phyloP scores from a whole-genome alignment of 2,113 vertebrate species.

The Antennarius striatus region DNA sequence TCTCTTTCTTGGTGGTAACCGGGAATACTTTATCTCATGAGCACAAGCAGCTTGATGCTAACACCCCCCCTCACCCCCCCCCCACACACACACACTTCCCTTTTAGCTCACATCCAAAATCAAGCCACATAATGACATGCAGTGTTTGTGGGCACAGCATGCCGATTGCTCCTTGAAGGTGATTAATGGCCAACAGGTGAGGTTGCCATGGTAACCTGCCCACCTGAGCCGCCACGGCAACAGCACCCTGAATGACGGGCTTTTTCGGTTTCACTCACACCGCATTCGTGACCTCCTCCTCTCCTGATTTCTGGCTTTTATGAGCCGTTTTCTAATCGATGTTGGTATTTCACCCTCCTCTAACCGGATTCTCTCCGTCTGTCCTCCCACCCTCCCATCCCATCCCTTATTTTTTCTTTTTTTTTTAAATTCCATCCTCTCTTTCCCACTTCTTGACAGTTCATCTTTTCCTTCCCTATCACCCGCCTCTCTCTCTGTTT shows the following conservation, averaged over 20 bases:
- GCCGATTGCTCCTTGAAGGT: conserved; percentile 41
- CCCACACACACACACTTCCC: conserved; percentile 6
- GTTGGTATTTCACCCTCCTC: conserved; percentile 5
- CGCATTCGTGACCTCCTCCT: conserved; percentile 45
- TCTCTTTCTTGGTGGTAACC: background rate
- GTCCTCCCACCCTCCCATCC: conserved; percentile 23
- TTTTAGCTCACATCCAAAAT: conserved; percentile 32
- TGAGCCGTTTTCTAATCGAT: conserved; percentile 3
- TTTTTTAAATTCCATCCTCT: conserved; percentile 10
- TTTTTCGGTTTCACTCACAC: conserved; percentile 12
- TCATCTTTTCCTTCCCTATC: conserved; percentile 31
- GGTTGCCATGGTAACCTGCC: conserved; percentile 63
- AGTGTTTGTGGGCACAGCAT: conserved; percentile 48
- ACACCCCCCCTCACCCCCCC: background rate
- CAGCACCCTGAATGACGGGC: conserved; percentile 22
- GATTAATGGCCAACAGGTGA: conserved; percentile 63
- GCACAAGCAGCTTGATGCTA: background rate
- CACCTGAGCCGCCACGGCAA: conserved; percentile 44
- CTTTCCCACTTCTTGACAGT: conserved; percentile 1
- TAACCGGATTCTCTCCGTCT: background rate
- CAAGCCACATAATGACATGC: conserved; percentile 34
- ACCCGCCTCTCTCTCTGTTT: conserved; percentile 27
- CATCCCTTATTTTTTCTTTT: conserved; percentile 8
- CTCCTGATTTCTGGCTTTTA: background rate
- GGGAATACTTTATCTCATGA: background rate